Percentiles rank a stretch among this genome's conserved stretches.
Evolutionary conservation across 2,888 invertebrate species (phyloP).

Genomic region (Galeopsomyia nigrocyanea): DNA sequence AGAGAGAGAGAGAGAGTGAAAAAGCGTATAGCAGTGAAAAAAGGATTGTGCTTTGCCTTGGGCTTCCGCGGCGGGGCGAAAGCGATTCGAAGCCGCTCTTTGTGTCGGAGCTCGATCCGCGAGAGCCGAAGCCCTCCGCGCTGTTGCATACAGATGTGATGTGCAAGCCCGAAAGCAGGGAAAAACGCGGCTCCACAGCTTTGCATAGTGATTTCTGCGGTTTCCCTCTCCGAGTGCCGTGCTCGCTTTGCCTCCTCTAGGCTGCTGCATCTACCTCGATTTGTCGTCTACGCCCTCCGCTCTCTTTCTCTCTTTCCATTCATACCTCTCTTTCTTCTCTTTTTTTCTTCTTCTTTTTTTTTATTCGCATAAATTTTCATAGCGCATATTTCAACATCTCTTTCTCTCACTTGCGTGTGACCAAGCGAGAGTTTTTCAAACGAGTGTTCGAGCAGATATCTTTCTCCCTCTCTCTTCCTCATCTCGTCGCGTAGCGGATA

Average conservation of each 20-base stretch:
- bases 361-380: constrained; percentile 40
- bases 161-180: constrained; percentile 21
- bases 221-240: not conserved
- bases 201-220: constrained; percentile 39
- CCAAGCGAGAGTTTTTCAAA: not conserved
- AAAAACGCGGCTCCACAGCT: constrained; percentile 40
- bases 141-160: constrained; percentile 45
- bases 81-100: constrained; percentile 38
- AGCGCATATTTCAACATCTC: not conserved
- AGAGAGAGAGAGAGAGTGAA: too few species aligned
- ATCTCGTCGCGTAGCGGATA: too few species aligned
- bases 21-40: too few species aligned
- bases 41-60: too few species aligned
- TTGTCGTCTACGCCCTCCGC: too few species aligned
- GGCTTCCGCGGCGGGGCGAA: too few species aligned
- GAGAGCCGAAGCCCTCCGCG: constrained; percentile 2
- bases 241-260: not conserved
- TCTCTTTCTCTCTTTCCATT: not conserved
- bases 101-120: constrained; percentile 33
- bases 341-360: not conserved
- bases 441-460: not conserved
- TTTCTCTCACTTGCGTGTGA: not conserved
- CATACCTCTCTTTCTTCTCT: not conserved
- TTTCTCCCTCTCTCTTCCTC: too few species aligned
- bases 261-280: not conserved